phyloP scores from a whole-genome alignment of 2,113 vertebrate genomes.

The Alectura lathami region DNA sequence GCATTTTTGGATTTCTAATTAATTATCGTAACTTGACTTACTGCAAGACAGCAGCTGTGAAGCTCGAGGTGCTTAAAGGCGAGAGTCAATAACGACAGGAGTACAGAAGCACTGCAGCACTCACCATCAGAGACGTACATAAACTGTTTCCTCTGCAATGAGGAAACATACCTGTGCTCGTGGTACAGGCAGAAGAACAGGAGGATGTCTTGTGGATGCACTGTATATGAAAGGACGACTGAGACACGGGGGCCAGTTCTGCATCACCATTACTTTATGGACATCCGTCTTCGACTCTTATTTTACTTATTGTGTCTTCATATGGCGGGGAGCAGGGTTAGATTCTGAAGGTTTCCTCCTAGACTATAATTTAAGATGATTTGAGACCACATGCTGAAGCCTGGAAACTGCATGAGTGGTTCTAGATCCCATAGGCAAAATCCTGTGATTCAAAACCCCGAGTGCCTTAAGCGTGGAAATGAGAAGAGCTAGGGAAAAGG shows the following conservation, averaged over 20 bases:
- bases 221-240: not conserved
- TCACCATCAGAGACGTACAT: not conserved
- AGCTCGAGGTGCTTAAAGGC: not conserved
- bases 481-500: not conserved
- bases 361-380: not conserved
- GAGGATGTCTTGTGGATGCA: not conserved
- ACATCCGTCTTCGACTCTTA: not conserved
- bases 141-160: not conserved
- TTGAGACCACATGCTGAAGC: not conserved
- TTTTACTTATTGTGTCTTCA: not conserved
- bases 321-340: too few relatives aligned
- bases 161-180: not conserved
- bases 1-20: not conserved
- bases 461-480: not conserved
- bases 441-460: not conserved
- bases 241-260: not conserved
- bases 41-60: not conserved
- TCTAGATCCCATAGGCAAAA: too few relatives aligned
- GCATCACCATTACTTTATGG: not conserved
- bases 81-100: not conserved
- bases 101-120: not conserved
- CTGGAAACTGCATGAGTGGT: not conserved
- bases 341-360: not conserved
- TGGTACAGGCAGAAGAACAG: not conserved
- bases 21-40: not conserved